A percentile compares a stretch with the other conserved stretches of the same genome.
These are phyloP conservation scores for Scaptomyza graminum DNA, from an alignment of 1,140 invertebrate species.

Conservation along the genomic window DNA sequence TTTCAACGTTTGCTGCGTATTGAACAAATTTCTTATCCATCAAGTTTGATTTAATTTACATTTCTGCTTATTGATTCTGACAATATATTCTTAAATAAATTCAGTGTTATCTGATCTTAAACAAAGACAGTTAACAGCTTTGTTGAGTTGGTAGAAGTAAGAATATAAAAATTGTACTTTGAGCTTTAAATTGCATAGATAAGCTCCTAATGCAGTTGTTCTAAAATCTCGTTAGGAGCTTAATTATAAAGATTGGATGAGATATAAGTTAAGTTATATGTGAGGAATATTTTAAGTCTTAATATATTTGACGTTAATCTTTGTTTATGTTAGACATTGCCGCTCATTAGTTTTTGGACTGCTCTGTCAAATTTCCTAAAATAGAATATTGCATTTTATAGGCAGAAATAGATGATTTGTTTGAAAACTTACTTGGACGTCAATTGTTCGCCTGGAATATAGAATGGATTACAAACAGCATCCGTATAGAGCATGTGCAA, in stretches of 20 bases:
- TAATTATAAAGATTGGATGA: not conserved
- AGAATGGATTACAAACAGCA: slow-evolving; percentile 97
- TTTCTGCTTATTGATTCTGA: too few species aligned
- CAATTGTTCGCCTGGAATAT: slow-evolving; percentile 93
- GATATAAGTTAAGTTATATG: not conserved
- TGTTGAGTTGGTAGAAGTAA: not conserved
- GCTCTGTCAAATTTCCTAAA: slow-evolving; percentile 87
- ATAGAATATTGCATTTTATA: slow-evolving; percentile 54
- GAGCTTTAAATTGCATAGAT: too few species aligned
- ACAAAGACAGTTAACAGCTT: not conserved
- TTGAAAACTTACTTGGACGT: slow-evolving; percentile 88
- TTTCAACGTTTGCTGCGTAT: not conserved
- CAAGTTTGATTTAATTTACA: too few species aligned
- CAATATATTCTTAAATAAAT: not conserved
- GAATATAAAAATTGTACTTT: not conserved
- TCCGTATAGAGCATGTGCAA: slow-evolving; percentile 96
- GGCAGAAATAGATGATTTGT: not conserved
- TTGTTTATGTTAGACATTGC: slow-evolving; percentile 61
- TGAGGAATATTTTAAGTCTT: too few species aligned
- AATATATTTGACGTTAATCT: not conserved
- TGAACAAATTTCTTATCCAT: too few species aligned
- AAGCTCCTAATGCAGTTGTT: too few species aligned
- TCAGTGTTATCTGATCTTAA: not conserved
- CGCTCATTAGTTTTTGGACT: slow-evolving; percentile 87
- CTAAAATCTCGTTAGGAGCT: not conserved